Evolutionary conservation across 2,797 vertebrate species (phyloP).

Genomic region (Fringilla coelebs): DNA sequence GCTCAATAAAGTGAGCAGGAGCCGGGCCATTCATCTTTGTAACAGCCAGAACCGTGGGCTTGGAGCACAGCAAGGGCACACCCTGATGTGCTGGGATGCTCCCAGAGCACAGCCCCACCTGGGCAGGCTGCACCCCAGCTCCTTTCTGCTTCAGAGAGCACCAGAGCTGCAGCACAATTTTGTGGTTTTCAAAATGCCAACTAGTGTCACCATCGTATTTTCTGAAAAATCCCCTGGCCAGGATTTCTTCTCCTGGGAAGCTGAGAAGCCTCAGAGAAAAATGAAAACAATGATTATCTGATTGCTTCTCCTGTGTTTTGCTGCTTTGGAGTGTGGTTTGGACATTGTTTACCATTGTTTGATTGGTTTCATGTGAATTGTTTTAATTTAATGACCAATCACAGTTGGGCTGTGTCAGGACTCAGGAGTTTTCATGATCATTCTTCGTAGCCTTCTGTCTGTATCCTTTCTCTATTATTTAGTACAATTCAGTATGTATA

Average conservation of each 20-base stretch:
- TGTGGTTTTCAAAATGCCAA: background rate
- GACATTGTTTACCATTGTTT: background rate
- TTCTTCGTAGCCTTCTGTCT: background rate
- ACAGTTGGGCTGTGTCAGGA: background rate
- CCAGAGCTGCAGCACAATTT: background rate
- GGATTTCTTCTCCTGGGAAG: background rate
- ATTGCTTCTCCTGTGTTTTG: background rate
- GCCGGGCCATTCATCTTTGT: background rate
- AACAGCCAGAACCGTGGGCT: fast-evolving
- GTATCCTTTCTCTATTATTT: no score
- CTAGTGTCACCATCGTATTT: background rate
- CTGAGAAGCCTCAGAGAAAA: background rate
- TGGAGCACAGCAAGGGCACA: background rate
- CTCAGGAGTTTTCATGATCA: background rate
- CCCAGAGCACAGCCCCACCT: background rate
- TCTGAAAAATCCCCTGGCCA: background rate
- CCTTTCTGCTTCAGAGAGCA: background rate
- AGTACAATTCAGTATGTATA: no score
- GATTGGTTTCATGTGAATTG: background rate
- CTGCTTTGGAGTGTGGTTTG: background rate
- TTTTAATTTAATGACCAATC: background rate
- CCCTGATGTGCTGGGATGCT: background rate
- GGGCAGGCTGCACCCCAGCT: background rate
- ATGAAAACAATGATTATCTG: background rate
- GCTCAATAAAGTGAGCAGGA: background rate